Evolutionary conservation across 1,140 invertebrate genomes (phyloP), one percentile per base, ranked within the genome.

Genomic region (Sesamia nonagrioides): DNA sequence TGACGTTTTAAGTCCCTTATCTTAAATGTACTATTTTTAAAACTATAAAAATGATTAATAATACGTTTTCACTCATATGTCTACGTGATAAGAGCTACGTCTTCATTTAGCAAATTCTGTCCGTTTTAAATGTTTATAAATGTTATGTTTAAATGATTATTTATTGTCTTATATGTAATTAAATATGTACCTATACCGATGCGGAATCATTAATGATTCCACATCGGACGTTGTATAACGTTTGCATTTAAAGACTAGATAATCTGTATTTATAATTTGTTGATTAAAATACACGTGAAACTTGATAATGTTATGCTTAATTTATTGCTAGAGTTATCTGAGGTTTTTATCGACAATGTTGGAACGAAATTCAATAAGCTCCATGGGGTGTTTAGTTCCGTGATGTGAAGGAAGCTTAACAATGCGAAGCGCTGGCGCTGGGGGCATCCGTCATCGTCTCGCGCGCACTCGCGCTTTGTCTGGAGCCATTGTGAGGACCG

Each of bases 371-470:
- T 50, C 11, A 50, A 17, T 50, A 18, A n/a, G 33, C 2, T 37
- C 9, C 52, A n/a, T 18, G 35, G 13, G 35, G 75, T 45, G 15
- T 33, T 17, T 63, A 63, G 69, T 73, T 50, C 18, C 21, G 35
- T 58, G 48, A 77, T 75, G 56, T 79, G 77, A 76, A 72, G 52
- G 56, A 72, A 45, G 82, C 50, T 68, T 56, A 73, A 77, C 76
- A 80, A 76, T 78, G 79, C 71, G 72, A 63, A 18, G 71, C 61
- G 81, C 75, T 75, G 69, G 18, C 50, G 11, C 79, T 69, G 75
- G 78, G 82, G 83, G 84, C 86, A 86, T 90, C 90, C 86, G 88
- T 92, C 89, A 89, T 85, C 88, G 86, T 88, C 86, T 84, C 85
- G 83, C 88, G 75, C 79, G 71, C 82, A 72, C 75, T 48, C 42